Percentiles rank a stretch among this genome's conserved stretches.
Conservation (phyloP, 2,113 vertebrate genomes). For the Mobula birostris region DNA sequence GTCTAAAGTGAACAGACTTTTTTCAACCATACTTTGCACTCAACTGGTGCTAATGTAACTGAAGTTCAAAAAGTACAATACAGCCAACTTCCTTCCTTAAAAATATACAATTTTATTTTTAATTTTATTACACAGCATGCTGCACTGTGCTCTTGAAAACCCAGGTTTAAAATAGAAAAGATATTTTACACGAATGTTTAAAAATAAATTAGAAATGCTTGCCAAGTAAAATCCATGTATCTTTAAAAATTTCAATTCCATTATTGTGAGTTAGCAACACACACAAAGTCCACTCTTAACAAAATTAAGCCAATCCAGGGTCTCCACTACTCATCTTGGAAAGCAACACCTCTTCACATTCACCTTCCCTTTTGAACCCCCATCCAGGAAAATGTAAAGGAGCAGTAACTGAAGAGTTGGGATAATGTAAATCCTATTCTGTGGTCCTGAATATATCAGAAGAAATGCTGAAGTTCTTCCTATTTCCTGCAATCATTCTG, state of each 20-base stretch:
- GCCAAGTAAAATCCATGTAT: neutral
- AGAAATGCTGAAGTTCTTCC: conserved; percentile 26
- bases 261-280: neutral
- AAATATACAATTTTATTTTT: neutral
- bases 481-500: conserved; percentile 29
- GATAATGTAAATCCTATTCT: neutral
- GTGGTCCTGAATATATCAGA: conserved; percentile 5
- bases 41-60: conserved; percentile 15
- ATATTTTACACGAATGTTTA: neutral
- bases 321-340: neutral
- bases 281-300: neutral
- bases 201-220: neutral
- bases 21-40: neutral
- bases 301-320: neutral
- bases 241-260: neutral
- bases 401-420: too few relatives aligned
- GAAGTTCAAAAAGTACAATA: conserved; percentile 8
- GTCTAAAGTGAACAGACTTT: neutral
- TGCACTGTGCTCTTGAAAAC: neutral
- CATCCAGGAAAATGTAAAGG: neutral
- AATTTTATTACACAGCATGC: neutral
- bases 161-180: neutral
- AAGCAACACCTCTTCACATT: neutral
- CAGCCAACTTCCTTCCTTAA: neutral
- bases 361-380: neutral